These are phyloP conservation scores for Eupsilia transversa DNA, from an alignment of 2,888 invertebrate genomes.

Conservation along the genomic window DNA sequence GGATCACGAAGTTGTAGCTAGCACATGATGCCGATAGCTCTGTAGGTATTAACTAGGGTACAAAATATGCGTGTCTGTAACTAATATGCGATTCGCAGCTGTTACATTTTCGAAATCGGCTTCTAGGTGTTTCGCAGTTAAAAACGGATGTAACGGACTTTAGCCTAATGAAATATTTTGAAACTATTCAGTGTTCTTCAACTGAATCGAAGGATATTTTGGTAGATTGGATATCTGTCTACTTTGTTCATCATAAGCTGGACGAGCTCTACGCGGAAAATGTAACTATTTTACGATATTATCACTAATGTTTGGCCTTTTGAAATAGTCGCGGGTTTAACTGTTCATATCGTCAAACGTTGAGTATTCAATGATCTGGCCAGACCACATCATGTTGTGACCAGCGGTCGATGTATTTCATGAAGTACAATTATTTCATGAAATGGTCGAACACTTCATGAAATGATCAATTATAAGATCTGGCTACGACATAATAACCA, in stretches of 20 bases:
- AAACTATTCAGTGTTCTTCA: neutral
- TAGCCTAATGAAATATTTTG: neutral
- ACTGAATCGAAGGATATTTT: neutral
- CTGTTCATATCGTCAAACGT: too few species aligned
- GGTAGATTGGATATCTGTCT: too few species aligned
- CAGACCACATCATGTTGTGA: too few species aligned
- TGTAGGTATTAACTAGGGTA: constrained; percentile 1
- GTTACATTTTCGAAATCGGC: neutral
- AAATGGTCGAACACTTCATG: too few species aligned
- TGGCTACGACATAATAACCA: neutral
- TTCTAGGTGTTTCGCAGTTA: neutral
- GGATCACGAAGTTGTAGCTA: constrained; percentile 52
- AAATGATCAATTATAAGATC: too few species aligned
- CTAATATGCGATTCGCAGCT: neutral
- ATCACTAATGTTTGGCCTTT: too few species aligned
- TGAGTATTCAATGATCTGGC: too few species aligned
- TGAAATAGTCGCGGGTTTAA: too few species aligned
- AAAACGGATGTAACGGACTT: neutral
- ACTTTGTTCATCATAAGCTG: neutral
- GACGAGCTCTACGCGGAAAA: too few species aligned
- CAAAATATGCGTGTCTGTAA: constrained; percentile 10
- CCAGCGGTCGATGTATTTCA: too few species aligned
- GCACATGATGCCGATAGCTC: constrained; percentile 13
- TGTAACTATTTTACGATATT: too few species aligned
- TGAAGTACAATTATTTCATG: too few species aligned